Evolutionary conservation across 2,113 vertebrate genomes (phyloP).

Genomic region (Spea multiplicata): DNA sequence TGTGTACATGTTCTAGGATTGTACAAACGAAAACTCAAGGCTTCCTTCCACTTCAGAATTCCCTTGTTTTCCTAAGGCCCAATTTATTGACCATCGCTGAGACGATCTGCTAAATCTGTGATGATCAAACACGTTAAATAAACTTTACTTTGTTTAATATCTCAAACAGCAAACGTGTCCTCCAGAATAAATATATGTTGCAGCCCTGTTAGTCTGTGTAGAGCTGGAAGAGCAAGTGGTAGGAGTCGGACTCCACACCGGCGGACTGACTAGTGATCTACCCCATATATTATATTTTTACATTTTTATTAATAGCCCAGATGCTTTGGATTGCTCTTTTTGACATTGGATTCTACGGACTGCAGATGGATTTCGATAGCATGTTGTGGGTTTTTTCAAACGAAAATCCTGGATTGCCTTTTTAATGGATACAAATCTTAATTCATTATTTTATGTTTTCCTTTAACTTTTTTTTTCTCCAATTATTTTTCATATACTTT

Average conservation of each 20-base stretch:
- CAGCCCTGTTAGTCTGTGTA: neutral
- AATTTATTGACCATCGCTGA: slow-evolving; percentile 51
- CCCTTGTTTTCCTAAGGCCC: slow-evolving; percentile 46
- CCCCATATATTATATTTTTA: neutral
- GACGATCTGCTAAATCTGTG: slow-evolving; percentile 51
- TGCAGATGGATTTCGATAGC: neutral
- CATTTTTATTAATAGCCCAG: neutral
- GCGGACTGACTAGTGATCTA: neutral
- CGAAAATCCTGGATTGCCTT: too few species aligned
- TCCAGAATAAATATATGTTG: slow-evolving; percentile 53
- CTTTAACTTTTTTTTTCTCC: too few species aligned
- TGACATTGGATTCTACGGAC: neutral
- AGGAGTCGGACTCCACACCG: neutral
- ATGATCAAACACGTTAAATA: slow-evolving; percentile 59
- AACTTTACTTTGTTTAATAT: slow-evolving; percentile 60
- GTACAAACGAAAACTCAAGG: slow-evolving; percentile 34
- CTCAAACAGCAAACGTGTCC: slow-evolving; percentile 54
- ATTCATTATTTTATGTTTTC: too few species aligned
- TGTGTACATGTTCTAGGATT: slow-evolving; percentile 26
- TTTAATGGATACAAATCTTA: too few species aligned
- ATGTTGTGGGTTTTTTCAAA: neutral
- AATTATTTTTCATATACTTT: too few species aligned
- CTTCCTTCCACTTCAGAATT: slow-evolving; percentile 40
- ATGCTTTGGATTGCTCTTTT: neutral
- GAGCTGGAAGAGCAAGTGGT: neutral